Conservation (phyloP, 92 coral and sea anemone species). For the Porites divaricata region DNA sequence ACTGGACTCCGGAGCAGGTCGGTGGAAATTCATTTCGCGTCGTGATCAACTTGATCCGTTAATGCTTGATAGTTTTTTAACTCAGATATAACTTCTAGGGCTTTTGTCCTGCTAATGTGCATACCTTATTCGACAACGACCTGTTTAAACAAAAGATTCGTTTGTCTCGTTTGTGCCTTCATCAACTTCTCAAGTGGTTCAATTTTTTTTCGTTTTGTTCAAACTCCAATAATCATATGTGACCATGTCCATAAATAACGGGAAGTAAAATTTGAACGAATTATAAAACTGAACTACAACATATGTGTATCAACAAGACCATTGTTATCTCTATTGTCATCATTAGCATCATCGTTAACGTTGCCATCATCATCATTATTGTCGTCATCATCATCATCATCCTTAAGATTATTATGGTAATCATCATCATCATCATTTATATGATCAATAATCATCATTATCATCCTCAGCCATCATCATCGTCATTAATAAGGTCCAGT, state of each 20-base stretch:
- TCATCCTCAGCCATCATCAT: not conserved
- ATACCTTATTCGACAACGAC: not conserved
- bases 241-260: no score
- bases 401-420: not conserved
- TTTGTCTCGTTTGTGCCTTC: no score
- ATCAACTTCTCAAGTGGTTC: no score
- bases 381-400: not conserved
- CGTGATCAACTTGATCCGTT: not conserved
- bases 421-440: not conserved
- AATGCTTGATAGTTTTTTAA: no score
- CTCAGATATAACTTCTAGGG: not conserved
- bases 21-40: not conserved
- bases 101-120: not conserved
- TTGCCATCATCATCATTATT: not conserved
- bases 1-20: slow-evolving; percentile 96
- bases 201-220: no score
- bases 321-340: not conserved
- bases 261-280: no score
- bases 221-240: no score
- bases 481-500: not conserved
- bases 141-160: no score
- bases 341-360: not conserved
- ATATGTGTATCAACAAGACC: not conserved
- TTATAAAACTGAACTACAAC: no score
- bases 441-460: not conserved